Base-by-base conservation (phyloP, 2,888 invertebrate genomes). In the Mongoloraphidia duomilia region DNA sequence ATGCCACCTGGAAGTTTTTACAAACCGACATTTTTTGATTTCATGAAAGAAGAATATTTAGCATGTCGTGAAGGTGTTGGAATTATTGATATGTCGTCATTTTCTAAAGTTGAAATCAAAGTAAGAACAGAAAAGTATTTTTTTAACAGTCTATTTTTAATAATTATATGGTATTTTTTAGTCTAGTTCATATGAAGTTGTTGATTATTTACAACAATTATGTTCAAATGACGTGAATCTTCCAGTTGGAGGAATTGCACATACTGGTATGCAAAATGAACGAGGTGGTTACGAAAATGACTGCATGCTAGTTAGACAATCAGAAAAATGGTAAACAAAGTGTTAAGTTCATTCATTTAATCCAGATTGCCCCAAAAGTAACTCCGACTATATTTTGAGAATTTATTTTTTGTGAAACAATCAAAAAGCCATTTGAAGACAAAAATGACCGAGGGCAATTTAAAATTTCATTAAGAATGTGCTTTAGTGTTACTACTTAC, bases 71-170 rank as follows among this genome's bases (percentile, higher is more conserved):
- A 84, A 66, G 76, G 82, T n/a, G 84, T 85, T 41, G 83, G 82
- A 46, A 73, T 86, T 47, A 82, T 85, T 54, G 85, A 86, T 60
- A 83, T 85, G 80, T 82, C 83, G 39, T 82, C 82, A 5, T 84
- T 84, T 66, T 78, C 82, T 10, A 86, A 86, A 66, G 80, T 83
- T 58, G 78, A 82, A 66, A 75, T 85, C 45, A 77, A 75, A 66
- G 82, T 82, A 65, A 62, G 63, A 59, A 44, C 49, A 33, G 12
- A 14, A 40, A 34, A 36, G 36, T 34, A 11, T 45, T 34, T n/a
- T 52, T 45, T n/a, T 36, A 49, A n/a, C 46, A 35, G 44, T 46
- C 47, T 45, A 34, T 33, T 46, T 46, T 51, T 47, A n/a, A 13
- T 34, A 43, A 33, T 36, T 42, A 36, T 50, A 14, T 46, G 49